phyloP scores from a whole-genome alignment of 1,140 invertebrate species.

The Riptortus pedestris region DNA sequence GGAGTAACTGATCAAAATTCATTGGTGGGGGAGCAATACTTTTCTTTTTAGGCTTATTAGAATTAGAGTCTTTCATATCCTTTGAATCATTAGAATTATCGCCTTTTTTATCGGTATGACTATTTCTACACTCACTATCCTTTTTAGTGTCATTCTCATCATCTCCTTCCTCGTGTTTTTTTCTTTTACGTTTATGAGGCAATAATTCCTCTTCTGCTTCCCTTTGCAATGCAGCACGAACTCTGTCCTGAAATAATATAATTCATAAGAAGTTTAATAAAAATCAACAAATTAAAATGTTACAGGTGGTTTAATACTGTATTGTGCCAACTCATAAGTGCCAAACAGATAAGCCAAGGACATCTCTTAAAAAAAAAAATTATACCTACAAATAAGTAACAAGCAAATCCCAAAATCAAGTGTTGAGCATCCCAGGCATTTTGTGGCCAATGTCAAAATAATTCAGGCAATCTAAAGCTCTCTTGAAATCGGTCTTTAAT shows the following conservation, averaged over 20 bases:
- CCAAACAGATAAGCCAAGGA: too few species aligned
- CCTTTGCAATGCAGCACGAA: conserved; percentile 59
- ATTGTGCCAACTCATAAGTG: too few species aligned
- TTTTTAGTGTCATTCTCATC: conserved; percentile 9
- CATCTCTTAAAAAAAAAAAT: too few species aligned
- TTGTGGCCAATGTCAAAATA: too few species aligned
- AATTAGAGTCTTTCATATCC: conserved; percentile 28
- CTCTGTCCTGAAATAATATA: conserved; percentile 45
- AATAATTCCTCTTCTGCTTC: conserved; percentile 59
- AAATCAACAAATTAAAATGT: too few species aligned
- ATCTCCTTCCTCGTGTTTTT: conserved; percentile 37
- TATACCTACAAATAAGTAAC: too few species aligned
- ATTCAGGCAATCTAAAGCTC: too few species aligned
- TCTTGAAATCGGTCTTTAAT: too few species aligned
- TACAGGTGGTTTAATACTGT: too few species aligned
- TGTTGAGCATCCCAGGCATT: too few species aligned
- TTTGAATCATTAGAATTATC: conserved; percentile 2
- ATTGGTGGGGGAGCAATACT: conserved; percentile 55
- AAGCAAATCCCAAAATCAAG: too few species aligned
- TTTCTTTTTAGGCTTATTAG: conserved; percentile 41
- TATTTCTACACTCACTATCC: conserved; percentile 12
- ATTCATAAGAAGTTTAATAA: too few species aligned
- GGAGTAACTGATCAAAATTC: conserved; percentile 60
- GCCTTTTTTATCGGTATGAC: conserved; percentile 14
- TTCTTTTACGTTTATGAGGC: conserved; percentile 55